These are phyloP conservation scores for Scolopax mira DNA, from an alignment of 2,113 vertebrate species.

Conservation along the genomic window DNA sequence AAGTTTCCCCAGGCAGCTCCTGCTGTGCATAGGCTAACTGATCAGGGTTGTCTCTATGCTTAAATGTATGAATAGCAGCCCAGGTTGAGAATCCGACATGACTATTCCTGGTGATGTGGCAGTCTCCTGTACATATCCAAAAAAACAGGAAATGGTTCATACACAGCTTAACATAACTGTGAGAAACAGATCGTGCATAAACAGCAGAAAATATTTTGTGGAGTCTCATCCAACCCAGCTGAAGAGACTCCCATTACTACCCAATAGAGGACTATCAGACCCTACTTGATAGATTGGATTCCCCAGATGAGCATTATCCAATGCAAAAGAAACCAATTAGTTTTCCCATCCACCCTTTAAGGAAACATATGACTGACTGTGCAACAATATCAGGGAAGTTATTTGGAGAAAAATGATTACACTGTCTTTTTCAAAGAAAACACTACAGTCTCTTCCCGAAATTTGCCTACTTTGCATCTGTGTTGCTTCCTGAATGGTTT, in stretches of 20 bases:
- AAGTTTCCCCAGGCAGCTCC: no score
- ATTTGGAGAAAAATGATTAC: neutral
- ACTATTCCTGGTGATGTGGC: neutral
- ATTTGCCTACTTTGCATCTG: neutral
- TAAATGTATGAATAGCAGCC: neutral
- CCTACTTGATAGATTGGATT: neutral
- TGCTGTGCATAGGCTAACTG: no score
- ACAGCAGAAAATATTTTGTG: neutral
- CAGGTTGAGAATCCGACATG: rapidly evolving
- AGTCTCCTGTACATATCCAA: neutral
- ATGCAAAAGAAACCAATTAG: neutral
- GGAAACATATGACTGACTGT: neutral
- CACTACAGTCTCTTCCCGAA: neutral
- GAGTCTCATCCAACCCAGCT: neutral
- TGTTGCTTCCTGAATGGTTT: neutral
- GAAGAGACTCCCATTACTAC: neutral
- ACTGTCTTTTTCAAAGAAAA: neutral
- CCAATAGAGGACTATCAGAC: neutral
- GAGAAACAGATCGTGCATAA: neutral
- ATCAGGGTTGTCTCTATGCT: neutral
- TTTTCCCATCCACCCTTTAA: neutral
- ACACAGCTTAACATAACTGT: neutral
- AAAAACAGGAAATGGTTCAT: neutral
- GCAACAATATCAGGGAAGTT: neutral
- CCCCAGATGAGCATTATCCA: neutral